Evolutionary conservation across 2,797 vertebrate genomes (phyloP).

Genomic region (Clarias platycephalus): DNA sequence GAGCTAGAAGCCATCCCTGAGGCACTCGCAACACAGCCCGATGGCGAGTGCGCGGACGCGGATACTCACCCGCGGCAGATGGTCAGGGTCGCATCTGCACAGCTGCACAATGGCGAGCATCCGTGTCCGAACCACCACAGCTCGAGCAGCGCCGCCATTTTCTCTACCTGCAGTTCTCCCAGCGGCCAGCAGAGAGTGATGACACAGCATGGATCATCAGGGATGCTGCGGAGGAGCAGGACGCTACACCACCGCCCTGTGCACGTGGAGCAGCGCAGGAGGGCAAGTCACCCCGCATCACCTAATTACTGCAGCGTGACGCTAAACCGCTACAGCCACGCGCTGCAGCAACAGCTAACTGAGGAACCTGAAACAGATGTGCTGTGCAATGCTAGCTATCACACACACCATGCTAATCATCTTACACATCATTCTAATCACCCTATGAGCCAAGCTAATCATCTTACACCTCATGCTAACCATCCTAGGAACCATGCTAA

Average conservation of each 20-base stretch:
- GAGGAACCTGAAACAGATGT: constrained; percentile 50
- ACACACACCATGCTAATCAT: neutral
- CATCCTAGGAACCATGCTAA: neutral
- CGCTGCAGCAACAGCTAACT: constrained; percentile 55
- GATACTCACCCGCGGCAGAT: constrained; percentile 60
- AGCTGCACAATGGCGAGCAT: constrained; percentile 73
- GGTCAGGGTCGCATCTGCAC: constrained; percentile 74
- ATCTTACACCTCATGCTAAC: neutral
- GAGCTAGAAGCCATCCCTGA: constrained; percentile 81
- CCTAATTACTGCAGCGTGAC: constrained; percentile 73
- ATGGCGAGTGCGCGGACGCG: constrained; percentile 58
- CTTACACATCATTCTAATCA: constrained; percentile 16
- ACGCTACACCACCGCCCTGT: constrained; percentile 74
- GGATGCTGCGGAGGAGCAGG: constrained; percentile 74
- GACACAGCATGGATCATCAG: constrained; percentile 63
- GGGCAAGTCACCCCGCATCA: constrained; percentile 76
- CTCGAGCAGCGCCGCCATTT: constrained; percentile 74
- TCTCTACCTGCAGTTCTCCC: constrained; percentile 76
- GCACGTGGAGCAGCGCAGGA: constrained; percentile 70
- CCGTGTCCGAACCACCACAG: constrained; percentile 76
- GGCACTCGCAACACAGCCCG: constrained; percentile 70
- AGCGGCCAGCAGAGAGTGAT: constrained; percentile 71
- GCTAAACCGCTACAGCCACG: constrained; percentile 66
- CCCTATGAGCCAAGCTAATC: neutral
- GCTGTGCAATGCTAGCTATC: constrained; percentile 54